Base-by-base conservation (phyloP, 2,888 invertebrate species). In the Tyria jacobaeae region DNA sequence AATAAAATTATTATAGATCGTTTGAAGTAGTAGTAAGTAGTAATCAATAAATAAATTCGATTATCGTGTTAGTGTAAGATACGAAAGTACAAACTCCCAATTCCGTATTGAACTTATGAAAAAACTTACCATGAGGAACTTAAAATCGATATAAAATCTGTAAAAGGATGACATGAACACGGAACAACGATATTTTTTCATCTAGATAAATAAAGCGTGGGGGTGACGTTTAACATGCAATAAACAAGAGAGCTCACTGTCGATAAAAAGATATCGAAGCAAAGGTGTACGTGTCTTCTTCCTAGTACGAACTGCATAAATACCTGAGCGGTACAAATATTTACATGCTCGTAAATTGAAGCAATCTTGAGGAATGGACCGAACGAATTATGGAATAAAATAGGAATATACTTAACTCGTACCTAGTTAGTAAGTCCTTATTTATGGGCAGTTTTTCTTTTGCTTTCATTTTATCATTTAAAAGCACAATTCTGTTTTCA, bases 211-310 rank as follows among this genome's bases (percentile, higher is more conserved):
- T 65, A 60, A 39, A 62, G 59, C 57, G 64, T 70, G 70, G 66
- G 62, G 66, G 62, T 68, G 76, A 77, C 53, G 61, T 64, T 70
- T 68, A 66, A 75, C 78, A 70, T 53, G 21, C 62, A 50, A 72
- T 75, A 75, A 75, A 75, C 64, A 57, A 78, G 47, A 62, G 60
- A 53, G 53, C 31, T 60, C 21, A 37, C 47, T 63, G 78, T 72
- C 73, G 60, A 75, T 75, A 75, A 75, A 64, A 78, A 65, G 21
- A 62, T 69, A 72, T 75, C 69, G 57, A 51, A 54, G 62, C 55
- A 60, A 34, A 9, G 52, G 27, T 34, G 35, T 56, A 41, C 50
- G 15, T 41, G 27, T 15, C 21, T 47, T 62, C 54, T 78, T 75
- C 75, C 75, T 78, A 75, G 76, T 75, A 63, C 57, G 67, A 78